Percentiles rank a stretch among this genome's conserved stretches.
These are phyloP conservation scores for Amphipyra tragopoginis DNA, from an alignment of 2,888 invertebrate genomes.

Conservation along the genomic window DNA sequence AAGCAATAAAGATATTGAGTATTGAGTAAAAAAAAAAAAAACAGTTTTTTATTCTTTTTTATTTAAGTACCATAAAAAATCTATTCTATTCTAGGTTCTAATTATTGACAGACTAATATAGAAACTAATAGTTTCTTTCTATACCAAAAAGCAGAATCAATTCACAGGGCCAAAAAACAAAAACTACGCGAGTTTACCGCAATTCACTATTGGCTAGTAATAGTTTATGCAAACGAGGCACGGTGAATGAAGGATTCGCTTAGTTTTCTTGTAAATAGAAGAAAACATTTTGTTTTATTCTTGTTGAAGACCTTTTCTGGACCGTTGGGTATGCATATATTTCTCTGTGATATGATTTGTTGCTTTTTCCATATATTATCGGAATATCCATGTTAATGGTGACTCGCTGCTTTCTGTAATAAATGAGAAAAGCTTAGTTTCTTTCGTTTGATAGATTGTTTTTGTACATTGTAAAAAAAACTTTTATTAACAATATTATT, in stretches of 20 bases:
- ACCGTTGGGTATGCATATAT: constrained; percentile 67
- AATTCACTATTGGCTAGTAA: constrained; percentile 6
- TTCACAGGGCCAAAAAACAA: not conserved
- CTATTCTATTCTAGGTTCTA: no score
- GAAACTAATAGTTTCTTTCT: not conserved
- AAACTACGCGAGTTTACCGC: not conserved
- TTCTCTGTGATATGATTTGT: constrained; percentile 71
- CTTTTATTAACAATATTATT: no score
- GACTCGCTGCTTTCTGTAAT: constrained; percentile 42
- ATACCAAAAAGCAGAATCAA: not conserved
- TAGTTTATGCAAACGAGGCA: constrained; percentile 63
- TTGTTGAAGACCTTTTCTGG: constrained; percentile 67
- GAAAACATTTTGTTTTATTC: constrained; percentile 77
- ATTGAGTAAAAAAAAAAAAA: no score
- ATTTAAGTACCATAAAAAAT: no score
- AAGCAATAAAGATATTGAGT: no score
- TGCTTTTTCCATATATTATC: constrained; percentile 54
- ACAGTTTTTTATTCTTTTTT: no score
- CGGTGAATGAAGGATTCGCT: constrained; percentile 70
- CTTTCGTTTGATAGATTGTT: no score
- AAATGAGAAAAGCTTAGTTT: constrained; percentile 18
- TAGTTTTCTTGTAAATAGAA: constrained; percentile 75
- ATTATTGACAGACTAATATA: no score
- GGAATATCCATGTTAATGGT: constrained; percentile 48
- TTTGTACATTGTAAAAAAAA: no score